Percentiles rank a stretch among this genome's conserved stretches.
phyloP scores from a whole-genome alignment of 2,113 vertebrate species.

The Podilymbus podiceps region DNA sequence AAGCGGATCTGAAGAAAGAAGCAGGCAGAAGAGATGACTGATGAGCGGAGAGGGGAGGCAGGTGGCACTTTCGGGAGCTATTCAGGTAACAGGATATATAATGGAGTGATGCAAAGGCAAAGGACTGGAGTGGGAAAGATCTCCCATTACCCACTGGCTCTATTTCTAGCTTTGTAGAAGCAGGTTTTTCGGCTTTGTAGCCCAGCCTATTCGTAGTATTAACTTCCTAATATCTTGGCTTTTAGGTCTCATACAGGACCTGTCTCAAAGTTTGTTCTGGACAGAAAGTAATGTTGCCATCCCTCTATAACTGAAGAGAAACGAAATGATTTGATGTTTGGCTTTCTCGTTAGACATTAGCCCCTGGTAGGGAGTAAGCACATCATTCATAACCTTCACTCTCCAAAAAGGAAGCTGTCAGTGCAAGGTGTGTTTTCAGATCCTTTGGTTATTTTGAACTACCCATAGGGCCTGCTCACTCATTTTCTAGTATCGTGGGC shows the following conservation, averaged over 20 bases:
- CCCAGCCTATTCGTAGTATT: background rate
- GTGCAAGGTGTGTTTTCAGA: background rate
- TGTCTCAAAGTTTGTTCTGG: background rate
- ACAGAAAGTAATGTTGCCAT: background rate
- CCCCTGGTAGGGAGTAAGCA: background rate
- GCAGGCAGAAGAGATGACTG: background rate
- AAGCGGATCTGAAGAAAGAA: background rate
- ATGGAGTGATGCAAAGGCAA: background rate
- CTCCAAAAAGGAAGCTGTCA: background rate
- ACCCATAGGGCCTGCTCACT: background rate
- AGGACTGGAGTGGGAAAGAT: background rate
- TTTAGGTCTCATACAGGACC: fast-evolving
- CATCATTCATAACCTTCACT: fast-evolving
- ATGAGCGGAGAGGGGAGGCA: conserved; percentile 21
- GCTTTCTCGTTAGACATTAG: background rate
- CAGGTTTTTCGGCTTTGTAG: background rate
- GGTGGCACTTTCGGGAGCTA: background rate
- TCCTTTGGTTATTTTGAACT: background rate
- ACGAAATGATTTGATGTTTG: background rate
- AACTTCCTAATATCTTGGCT: background rate
- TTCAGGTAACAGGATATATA: conserved; percentile 35
- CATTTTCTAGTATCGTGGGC: background rate
- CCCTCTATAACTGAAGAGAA: background rate
- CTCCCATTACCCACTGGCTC: background rate
- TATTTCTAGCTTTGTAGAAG: background rate